These are phyloP conservation scores for Neopipo cinnamomea DNA, from an alignment of 2,113 vertebrate genomes.

Conservation along the genomic window DNA sequence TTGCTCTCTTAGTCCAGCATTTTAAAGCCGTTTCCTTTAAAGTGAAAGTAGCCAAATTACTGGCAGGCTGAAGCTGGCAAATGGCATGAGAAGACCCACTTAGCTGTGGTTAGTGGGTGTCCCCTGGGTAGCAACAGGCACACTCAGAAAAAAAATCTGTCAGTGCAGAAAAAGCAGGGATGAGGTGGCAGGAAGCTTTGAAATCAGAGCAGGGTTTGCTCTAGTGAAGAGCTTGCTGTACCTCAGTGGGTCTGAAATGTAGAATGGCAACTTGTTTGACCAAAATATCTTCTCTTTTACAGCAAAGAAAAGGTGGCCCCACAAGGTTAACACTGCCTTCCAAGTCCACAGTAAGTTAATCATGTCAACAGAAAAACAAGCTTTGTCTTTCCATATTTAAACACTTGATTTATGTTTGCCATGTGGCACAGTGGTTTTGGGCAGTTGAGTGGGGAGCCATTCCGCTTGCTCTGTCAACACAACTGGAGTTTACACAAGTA, in stretches of 20 bases:
- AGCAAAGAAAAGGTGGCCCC: conserved; percentile 99
- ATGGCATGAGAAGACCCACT: background rate
- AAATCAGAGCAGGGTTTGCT: background rate
- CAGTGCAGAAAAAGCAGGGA: background rate
- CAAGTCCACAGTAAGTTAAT: conserved; percentile 93
- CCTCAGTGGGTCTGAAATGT: background rate
- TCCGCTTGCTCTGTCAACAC: background rate
- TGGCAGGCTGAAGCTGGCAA: background rate
- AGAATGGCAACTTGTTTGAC: background rate
- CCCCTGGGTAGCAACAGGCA: background rate
- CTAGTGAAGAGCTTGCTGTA: background rate
- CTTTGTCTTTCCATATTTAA: conserved; percentile 28
- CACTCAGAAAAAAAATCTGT: background rate
- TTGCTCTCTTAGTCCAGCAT: background rate
- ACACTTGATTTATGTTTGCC: background rate
- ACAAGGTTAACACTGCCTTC: conserved; percentile 96
- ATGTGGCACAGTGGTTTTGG: conserved; percentile 1
- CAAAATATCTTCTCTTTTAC: conserved; percentile 43
- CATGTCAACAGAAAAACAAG: background rate
- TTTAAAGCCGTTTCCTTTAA: conserved; percentile 1
- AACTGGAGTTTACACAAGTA: background rate
- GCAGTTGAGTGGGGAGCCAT: background rate
- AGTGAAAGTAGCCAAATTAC: background rate
- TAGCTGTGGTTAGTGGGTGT: background rate
- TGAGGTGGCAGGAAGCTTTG: background rate